Base-by-base conservation (phyloP, 2,888 invertebrate genomes). In the Pherbina coryleti region DNA sequence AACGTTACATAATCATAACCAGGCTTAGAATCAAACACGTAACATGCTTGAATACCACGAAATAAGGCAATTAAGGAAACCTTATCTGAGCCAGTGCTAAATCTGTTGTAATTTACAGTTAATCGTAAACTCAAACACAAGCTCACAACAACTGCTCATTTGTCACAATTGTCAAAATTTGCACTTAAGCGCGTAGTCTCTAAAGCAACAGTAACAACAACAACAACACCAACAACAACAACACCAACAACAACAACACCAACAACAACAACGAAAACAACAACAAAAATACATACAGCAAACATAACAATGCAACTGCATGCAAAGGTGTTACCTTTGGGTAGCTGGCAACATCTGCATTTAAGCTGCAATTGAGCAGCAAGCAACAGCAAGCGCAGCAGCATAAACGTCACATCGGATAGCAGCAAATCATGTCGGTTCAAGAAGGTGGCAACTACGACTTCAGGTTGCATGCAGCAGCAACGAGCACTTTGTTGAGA, bases 141-240 rank as follows among this genome's bases (percentile, higher is more conserved):
- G 67, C 67, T 37, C 51, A 49, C 69, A 51, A 22, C 69, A 9
- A 22, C 19, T 28, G 22, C 51, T 44, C 44, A 51, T 69, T 51
- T 69, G 28, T 69, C 69, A 19, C 14, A 51, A 69, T 11, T 69
- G 69, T 51, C 51, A 69, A 44, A 51, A 28, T 19, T 28, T 11
- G 14, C 25, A 28, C 60, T 25, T 19, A 3, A 28, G 11, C 14
- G 17, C 60, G 2, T 14, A 19, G 11, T 28, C 14, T 11, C 44
- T 44, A 44, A 1, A 44, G 9, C 55, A 55, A 19, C 55, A 55
- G 4, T 7, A 19, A 53, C n/a, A 53, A 53, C 53, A 53, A 53
- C 53, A 53, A 17, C 5, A n/a, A n/a, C n/a, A n/a, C n/a, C n/a
- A n/a, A n/a, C n/a, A n/a, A n/a, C n/a, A n/a, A n/a, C n/a, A n/a